Conservation (phyloP, 64 coral and sea anemone species). For the Orbicella faveolata region DNA sequence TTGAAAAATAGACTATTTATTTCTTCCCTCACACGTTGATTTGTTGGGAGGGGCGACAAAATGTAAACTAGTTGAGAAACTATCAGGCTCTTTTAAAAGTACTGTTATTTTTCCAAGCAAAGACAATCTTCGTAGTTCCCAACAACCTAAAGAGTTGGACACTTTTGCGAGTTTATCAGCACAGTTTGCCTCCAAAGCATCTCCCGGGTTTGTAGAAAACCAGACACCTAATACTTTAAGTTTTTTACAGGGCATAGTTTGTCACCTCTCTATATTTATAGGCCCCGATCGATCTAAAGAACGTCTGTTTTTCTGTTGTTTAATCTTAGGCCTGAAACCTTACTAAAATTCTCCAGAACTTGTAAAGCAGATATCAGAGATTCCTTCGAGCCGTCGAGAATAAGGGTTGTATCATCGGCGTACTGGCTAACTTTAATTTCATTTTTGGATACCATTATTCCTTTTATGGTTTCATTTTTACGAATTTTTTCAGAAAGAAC, state of each 20-base stretch:
- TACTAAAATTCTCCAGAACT: too few relatives aligned
- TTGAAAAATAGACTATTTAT: slow-evolving; percentile 10
- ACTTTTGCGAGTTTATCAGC: too few relatives aligned
- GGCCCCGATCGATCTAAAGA: slow-evolving; percentile 1
- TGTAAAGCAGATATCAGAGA: neutral
- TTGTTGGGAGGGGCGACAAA: slow-evolving; percentile 4
- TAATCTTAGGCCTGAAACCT: too few relatives aligned
- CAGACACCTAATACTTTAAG: neutral
- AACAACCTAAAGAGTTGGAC: neutral
- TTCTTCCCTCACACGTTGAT: neutral
- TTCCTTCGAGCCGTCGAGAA: neutral
- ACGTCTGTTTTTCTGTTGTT: neutral
- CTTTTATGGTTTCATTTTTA: neutral
- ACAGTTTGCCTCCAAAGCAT: too few relatives aligned
- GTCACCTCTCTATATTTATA: neutral
- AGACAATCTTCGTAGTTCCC: slow-evolving; percentile 4
- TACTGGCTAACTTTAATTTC: slow-evolving; percentile 1
- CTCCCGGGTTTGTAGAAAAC: neutral
- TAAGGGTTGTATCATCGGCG: slow-evolving; percentile 5
- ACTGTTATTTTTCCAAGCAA: neutral
- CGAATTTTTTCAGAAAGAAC: too few relatives aligned
- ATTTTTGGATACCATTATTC: neutral
- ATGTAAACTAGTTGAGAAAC: slow-evolving; percentile 33
- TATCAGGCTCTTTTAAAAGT: neutral
- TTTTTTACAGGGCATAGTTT: neutral